Evolutionary conservation across 2,113 vertebrate genomes (phyloP).

Genomic region (Rafetus swinhoei): DNA sequence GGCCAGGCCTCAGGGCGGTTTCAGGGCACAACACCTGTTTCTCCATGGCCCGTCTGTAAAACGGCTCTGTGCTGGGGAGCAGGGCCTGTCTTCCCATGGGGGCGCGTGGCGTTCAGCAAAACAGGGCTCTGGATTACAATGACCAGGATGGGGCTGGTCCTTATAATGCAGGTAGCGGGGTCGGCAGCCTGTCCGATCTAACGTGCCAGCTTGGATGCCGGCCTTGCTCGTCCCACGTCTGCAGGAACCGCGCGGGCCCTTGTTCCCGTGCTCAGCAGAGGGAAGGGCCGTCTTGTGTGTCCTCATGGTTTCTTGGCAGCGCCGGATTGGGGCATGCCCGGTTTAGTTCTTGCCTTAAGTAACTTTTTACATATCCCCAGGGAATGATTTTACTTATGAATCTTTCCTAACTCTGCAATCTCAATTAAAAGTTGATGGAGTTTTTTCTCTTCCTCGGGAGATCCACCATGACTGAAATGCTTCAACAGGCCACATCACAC

Average conservation of each 20-base stretch:
- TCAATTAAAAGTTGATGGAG: constrained; percentile 44
- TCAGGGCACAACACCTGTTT: background rate
- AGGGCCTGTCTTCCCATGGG: background rate
- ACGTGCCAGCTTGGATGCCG: background rate
- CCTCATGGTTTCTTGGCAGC: constrained; percentile 31
- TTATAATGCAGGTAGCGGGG: background rate
- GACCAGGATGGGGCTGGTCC: background rate
- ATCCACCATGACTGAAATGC: constrained; percentile 2
- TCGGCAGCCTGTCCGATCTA: background rate
- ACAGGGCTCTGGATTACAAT: background rate
- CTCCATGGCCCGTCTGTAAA: background rate
- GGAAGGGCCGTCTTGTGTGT: constrained; percentile 22
- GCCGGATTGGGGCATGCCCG: constrained; percentile 57
- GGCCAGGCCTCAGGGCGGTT: background rate
- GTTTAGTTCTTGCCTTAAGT: constrained; percentile 62
- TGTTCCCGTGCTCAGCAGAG: background rate
- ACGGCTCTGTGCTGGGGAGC: background rate
- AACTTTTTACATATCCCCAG: constrained; percentile 65
- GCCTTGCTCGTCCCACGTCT: background rate
- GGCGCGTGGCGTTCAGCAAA: background rate
- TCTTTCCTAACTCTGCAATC: constrained; percentile 54
- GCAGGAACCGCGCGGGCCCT: background rate
- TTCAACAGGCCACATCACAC: background rate
- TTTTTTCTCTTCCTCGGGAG: constrained; percentile 10
- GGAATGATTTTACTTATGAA: constrained; percentile 61